Conservation (phyloP, 2,113 vertebrate genomes). For the Jacana jacana region DNA sequence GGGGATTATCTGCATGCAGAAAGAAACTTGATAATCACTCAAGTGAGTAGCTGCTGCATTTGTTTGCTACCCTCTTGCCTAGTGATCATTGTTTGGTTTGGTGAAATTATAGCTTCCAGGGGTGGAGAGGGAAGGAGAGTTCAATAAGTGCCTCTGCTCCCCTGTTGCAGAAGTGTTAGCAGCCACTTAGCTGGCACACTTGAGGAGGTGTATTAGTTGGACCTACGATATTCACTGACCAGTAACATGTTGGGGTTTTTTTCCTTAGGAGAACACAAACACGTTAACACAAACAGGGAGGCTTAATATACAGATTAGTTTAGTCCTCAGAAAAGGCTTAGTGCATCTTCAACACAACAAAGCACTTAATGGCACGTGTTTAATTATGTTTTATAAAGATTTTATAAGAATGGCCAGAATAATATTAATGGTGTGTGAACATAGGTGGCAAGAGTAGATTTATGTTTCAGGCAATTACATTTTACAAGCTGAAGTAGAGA, state of each 20-base stretch:
- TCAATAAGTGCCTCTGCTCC: not conserved
- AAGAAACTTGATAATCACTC: not conserved
- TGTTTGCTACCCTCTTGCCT: not conserved
- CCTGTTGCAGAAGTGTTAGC: not conserved
- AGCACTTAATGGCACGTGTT: not conserved
- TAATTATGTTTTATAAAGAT: conserved; percentile 52
- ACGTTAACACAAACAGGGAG: not conserved
- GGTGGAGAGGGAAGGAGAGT: not conserved
- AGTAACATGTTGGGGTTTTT: not conserved
- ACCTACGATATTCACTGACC: not conserved
- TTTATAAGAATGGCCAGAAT: conserved; percentile 38
- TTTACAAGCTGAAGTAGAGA: conserved; percentile 49
- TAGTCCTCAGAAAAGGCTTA: not conserved
- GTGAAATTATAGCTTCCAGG: not conserved
- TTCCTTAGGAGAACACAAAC: not conserved
- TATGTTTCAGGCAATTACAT: conserved; percentile 63
- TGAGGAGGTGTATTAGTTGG: too few species aligned
- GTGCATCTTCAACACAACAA: not conserved
- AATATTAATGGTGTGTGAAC: conserved; percentile 44
- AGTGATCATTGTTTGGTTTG: not conserved
- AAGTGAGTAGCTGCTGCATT: not conserved
- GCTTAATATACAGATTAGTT: not conserved
- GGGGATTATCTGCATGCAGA: not conserved
- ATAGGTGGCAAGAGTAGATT: conserved; percentile 48
- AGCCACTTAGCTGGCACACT: not conserved